phyloP scores from a whole-genome alignment of 37 sponge, comb jelly and placozoan genomes.

The Tethya wilhelma region DNA sequence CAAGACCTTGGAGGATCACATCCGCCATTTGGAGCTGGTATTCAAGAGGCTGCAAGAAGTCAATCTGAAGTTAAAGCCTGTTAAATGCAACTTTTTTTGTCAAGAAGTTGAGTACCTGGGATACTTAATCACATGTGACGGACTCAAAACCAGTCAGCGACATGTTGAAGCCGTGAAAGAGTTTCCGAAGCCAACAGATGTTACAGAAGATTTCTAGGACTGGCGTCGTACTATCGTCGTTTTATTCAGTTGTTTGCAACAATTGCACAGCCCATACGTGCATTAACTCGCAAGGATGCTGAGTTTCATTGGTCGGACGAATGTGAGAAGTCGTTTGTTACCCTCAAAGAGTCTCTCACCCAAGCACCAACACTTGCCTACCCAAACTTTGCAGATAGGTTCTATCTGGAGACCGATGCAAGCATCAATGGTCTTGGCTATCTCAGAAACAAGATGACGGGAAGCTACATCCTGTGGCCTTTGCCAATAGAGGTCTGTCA shows the following conservation, averaged over 20 bases:
- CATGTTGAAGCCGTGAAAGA: slow-evolving; percentile 18
- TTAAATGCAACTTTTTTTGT: no score
- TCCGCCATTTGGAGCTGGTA: slow-evolving; percentile 27
- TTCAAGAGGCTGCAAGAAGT: not conserved
- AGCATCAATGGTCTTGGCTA: slow-evolving; percentile 43
- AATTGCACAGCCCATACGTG: slow-evolving; percentile 24
- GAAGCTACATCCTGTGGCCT: slow-evolving; percentile 52
- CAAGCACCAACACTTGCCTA: slow-evolving; percentile 49
- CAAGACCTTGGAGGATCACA: slow-evolving; percentile 29
- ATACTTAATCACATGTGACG: slow-evolving; percentile 33
- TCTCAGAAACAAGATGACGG: slow-evolving; percentile 36
- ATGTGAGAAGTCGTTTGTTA: slow-evolving; percentile 18
- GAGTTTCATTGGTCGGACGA: slow-evolving; percentile 18
- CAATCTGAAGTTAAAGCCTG: slow-evolving; percentile 41
- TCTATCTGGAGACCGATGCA: slow-evolving; percentile 61
- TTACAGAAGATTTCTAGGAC: slow-evolving; percentile 31
- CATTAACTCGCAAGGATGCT: slow-evolving; percentile 1
- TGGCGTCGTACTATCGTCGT: slow-evolving; percentile 40
- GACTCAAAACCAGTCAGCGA: slow-evolving; percentile 7
- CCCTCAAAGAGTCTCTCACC: slow-evolving; percentile 19
- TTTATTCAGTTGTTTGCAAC: slow-evolving; percentile 20
- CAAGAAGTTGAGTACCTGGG: no score
- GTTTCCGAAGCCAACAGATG: slow-evolving; percentile 11
- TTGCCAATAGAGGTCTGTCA: slow-evolving; percentile 51
- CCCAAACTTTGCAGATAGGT: slow-evolving; percentile 28